Percentiles rank a stretch among this genome's conserved stretches.
Conservation (phyloP, 2,888 invertebrate species). For the Endotricha flammealis region DNA sequence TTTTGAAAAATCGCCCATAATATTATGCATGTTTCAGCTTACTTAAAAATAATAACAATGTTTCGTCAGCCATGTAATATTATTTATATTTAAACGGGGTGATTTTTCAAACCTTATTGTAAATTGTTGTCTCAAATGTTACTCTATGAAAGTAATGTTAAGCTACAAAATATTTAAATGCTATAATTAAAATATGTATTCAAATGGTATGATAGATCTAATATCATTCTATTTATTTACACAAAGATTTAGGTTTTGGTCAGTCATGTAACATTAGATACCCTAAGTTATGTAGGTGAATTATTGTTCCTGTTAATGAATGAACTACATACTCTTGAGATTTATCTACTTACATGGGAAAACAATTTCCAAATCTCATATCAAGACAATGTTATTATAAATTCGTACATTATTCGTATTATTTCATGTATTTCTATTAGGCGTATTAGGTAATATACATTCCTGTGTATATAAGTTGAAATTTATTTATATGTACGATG, state of each 20-base stretch:
- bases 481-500: background rate
- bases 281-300: background rate
- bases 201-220: background rate
- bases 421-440: background rate
- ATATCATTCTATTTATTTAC: background rate
- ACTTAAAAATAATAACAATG: too few species aligned
- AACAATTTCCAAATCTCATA: background rate
- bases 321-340: background rate
- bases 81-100: background rate
- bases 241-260: background rate
- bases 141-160: background rate
- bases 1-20: conserved; percentile 1
- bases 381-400: conserved; percentile 1
- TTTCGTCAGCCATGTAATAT: too few species aligned
- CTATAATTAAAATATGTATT: background rate
- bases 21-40: background rate
- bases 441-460: conserved; percentile 20
- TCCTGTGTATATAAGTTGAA: conserved; percentile 20
- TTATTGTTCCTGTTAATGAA: background rate
- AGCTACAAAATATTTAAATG: background rate
- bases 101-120: conserved; percentile 5
- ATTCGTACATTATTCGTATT: background rate
- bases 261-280: background rate
- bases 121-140: conserved; percentile 9
- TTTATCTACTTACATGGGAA: background rate